A percentile compares a stretch with the other conserved stretches of the same genome.
Evolutionary conservation across 2,113 vertebrate genomes (phyloP).

Genomic region (Amphiprion percula): DNA sequence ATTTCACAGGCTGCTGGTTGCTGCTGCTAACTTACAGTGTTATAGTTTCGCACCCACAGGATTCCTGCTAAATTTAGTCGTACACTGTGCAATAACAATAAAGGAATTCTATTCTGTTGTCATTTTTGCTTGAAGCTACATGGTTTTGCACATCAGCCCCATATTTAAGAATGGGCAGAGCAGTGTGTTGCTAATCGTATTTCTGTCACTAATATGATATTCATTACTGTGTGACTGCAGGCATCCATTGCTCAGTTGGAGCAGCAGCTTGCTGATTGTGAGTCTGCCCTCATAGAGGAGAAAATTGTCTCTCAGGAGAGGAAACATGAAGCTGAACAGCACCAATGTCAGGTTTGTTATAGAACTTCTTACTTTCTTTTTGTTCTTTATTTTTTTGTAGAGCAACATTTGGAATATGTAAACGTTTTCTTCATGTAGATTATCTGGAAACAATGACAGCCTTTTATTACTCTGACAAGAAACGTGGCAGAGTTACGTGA

Average conservation of each 20-base stretch:
- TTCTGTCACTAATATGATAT: neutral
- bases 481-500: too few species aligned
- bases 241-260: slow-evolving; percentile 79
- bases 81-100: too few species aligned
- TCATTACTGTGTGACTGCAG: slow-evolving; percentile 71
- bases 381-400: neutral
- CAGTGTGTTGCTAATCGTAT: neutral
- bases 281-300: slow-evolving; percentile 82
- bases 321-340: slow-evolving; percentile 79
- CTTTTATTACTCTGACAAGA: too few species aligned
- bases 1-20: neutral
- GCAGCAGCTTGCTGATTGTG: slow-evolving; percentile 74
- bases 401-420: neutral
- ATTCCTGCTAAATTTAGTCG: too few species aligned
- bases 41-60: too few species aligned
- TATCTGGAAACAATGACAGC: too few species aligned
- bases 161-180: neutral
- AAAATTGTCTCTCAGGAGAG: slow-evolving; percentile 81
- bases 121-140: too few species aligned
- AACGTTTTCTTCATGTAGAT: too few species aligned
- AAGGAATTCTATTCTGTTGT: too few species aligned
- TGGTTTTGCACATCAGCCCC: neutral
- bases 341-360: slow-evolving; percentile 80
- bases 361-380: too few species aligned
- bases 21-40: too few species aligned